A percentile compares a stretch with the other conserved stretches of the same genome.
Conservation (phyloP, 1,140 invertebrate species). For the Bombus turneri region DNA sequence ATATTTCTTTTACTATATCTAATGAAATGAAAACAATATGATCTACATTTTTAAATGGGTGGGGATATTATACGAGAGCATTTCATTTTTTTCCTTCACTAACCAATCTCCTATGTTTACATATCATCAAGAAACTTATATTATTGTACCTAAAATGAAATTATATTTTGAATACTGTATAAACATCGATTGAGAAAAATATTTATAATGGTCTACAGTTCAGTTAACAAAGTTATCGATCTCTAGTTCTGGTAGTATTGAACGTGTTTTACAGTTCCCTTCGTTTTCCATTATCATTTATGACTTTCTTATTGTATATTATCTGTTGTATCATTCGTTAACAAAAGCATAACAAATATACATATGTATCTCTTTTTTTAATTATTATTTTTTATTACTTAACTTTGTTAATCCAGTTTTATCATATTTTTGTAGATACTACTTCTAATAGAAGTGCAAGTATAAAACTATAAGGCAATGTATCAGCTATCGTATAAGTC, state of each 20-base stretch:
- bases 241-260: neutral
- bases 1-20: neutral
- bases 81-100: neutral
- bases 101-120: neutral
- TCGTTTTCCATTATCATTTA: neutral
- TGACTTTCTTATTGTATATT: neutral
- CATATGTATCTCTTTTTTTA: neutral
- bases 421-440: neutral
- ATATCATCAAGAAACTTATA: neutral
- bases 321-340: neutral
- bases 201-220: neutral
- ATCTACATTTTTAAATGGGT: neutral
- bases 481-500: slow-evolving; percentile 26
- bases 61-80: no score
- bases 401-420: neutral
- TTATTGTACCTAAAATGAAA: no score
- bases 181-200: neutral
- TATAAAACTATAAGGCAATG: slow-evolving; percentile 14
- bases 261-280: neutral
- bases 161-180: no score
- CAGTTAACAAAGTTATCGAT: slow-evolving; percentile 6
- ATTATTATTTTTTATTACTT: neutral
- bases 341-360: neutral
- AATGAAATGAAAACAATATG: neutral
- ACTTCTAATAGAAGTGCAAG: neutral